Evolutionary conservation across 2,113 vertebrate species (phyloP), one percentile per base, ranked within the genome.

Genomic region (Amblyornis subalaris): DNA sequence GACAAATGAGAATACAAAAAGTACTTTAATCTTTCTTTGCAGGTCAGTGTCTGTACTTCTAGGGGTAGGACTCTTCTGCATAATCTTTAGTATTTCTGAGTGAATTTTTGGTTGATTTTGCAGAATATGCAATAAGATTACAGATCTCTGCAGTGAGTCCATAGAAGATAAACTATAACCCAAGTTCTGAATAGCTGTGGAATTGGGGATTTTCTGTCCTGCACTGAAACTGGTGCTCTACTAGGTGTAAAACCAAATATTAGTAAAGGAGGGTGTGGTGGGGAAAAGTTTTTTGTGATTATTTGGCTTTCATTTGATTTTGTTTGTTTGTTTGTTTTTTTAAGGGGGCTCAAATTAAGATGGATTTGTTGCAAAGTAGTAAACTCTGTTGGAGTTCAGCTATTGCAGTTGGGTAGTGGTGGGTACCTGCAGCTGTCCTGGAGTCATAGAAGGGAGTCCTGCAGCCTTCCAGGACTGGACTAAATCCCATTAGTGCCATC

Each of bases 81-180:
- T 86, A 21, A 53, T 55, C 13, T 53, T 2, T 45, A 50, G 1
- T 50, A 69, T 55, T 80, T 72, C 12, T 51, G 75, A n/a, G 38
- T 44, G 47, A 62, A 66, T 45, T 81, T 85, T 77, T 77, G 29
- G 9, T 66, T 45, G 58, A 13, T 29, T 14, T 62, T 88, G 64
- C 26, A 50, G 71, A 70, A 19, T 21, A 10, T 1, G 0, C 29
- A 66, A 0, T 31, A 23, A 38, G 10, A 67, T 2, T 40, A 28
- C 40, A 44, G 47, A 6, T 77, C 22, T 88, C 44, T 81, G 29
- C 20, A n/a, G 55, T 29, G 25, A 70, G 23, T 35, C n/a, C 26
- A 28, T 40, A 48, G 26, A 48, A 64, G 22, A 25, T 47, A 57
- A 87, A 78, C 4, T 38, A 7, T 29, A 74, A 51, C 31, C 33